Base-by-base conservation (phyloP, 1,140 invertebrate genomes). In the Zaprionus camerounensis region DNA sequence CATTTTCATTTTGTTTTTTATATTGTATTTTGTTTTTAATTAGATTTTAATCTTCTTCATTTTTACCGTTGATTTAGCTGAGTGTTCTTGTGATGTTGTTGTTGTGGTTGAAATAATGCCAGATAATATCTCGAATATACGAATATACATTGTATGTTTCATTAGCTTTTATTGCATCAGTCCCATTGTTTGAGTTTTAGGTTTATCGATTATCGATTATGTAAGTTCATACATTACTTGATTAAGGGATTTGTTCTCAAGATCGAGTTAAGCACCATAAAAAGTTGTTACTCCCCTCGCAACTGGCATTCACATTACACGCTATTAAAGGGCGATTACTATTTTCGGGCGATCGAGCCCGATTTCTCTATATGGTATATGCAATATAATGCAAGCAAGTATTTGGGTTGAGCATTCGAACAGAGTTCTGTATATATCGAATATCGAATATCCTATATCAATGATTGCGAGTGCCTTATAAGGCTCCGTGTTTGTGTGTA, bases 241-340 rank as follows among this genome's bases (percentile, higher is more conserved):
- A 44, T 44, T 34, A 22, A 20, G 71, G 82, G 62, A 34, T 69
- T 69, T 81, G 63, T 86, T 74, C 70, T 87, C 70, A 80, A 83
- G 81, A 80, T 88, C 77, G 76, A 88, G 84, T 84, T 87, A 87
- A 87, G 83, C 83, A 87, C 83, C 83, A 87, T 87, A 65, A 76
- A 80, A 81, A 88, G 81, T 87, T 81, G 53, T 70, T 80, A 82
- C 85, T 65, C 68, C 61, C 41, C 58, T 63, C 41, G 63, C 58
- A 75, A 34, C 66, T 75, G 77, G 82, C 82, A 86, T 77, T 70
- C 74, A 65, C 57, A 71, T 80, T 70, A 72, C 66, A 83, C 71
- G 74, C 67, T 69, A 73, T 71, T 20, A n/a, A 49, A 46, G 41
- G 41, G 41, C 24, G 24, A 26, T 17, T 17, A 46, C n/a, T 44